These are phyloP conservation scores for Tetragonula carbonaria DNA, from an alignment of 2,888 invertebrate genomes.

Conservation along the genomic window DNA sequence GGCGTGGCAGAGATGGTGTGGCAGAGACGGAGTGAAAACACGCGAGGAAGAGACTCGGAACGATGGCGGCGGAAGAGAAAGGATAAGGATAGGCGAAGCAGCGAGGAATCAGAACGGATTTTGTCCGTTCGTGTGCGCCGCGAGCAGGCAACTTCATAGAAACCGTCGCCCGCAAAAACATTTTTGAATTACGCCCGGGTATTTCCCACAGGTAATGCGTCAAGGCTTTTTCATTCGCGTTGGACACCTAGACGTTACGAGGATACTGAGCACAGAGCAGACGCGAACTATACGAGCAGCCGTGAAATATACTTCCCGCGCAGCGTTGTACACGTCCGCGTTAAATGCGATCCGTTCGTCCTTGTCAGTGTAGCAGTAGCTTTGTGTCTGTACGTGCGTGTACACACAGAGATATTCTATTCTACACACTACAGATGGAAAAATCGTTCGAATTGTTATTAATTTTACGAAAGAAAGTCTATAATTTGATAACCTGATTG, in stretches of 20 bases:
- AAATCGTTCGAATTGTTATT: too few species aligned
- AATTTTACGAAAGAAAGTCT: too few species aligned
- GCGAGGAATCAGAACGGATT: not conserved
- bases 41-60: not conserved
- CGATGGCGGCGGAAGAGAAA: not conserved
- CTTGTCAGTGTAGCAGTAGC: not conserved
- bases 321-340: not conserved
- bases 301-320: constrained; percentile 14
- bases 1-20: not conserved
- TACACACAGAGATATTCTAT: not conserved
- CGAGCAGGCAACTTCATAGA: constrained; percentile 21
- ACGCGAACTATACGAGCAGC: constrained; percentile 10
- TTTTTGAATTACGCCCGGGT: constrained; percentile 44
- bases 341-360: constrained; percentile 28
- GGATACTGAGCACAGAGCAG: not conserved
- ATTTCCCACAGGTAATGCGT: constrained; percentile 56
- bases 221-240: constrained; percentile 40
- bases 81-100: not conserved
- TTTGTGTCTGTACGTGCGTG: not conserved
- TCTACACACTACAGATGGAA: too few species aligned
- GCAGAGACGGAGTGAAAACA: too few species aligned
- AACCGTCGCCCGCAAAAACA: constrained; percentile 35
- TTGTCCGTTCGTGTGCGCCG: not conserved
- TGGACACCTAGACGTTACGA: constrained; percentile 11
- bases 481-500: too few species aligned